phyloP scores from a whole-genome alignment of 2,113 vertebrate species.

The Phalacrocorax aristotelis region DNA sequence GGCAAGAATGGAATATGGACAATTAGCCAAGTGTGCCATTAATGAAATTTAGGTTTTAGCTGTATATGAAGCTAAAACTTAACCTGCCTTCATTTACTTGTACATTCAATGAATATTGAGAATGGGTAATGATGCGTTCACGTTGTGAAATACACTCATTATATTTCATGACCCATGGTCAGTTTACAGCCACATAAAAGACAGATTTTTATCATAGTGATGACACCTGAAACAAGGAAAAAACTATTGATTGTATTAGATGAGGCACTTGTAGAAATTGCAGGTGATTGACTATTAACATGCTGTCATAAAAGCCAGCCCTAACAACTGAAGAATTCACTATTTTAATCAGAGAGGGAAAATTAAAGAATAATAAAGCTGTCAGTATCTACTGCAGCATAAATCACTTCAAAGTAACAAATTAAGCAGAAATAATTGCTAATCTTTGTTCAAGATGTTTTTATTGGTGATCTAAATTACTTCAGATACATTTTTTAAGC shows the following conservation, averaged over 20 bases:
- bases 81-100: constrained; percentile 11
- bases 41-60: background rate
- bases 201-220: background rate
- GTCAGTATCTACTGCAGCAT: background rate
- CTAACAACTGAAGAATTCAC: background rate
- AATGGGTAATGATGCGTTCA: background rate
- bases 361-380: background rate
- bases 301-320: background rate
- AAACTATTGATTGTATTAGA: constrained; percentile 4
- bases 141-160: constrained; percentile 6
- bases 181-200: background rate
- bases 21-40: background rate
- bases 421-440: background rate
- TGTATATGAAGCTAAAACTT: background rate
- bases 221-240: background rate
- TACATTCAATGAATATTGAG: background rate
- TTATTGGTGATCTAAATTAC: background rate
- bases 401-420: background rate
- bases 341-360: background rate
- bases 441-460: background rate
- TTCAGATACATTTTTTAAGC: background rate
- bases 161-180: background rate
- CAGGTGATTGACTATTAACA: constrained; percentile 17
- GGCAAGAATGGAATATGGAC: background rate
- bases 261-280: background rate